phyloP scores from a whole-genome alignment of 2,113 vertebrate genomes.

The Sorex araneus region DNA sequence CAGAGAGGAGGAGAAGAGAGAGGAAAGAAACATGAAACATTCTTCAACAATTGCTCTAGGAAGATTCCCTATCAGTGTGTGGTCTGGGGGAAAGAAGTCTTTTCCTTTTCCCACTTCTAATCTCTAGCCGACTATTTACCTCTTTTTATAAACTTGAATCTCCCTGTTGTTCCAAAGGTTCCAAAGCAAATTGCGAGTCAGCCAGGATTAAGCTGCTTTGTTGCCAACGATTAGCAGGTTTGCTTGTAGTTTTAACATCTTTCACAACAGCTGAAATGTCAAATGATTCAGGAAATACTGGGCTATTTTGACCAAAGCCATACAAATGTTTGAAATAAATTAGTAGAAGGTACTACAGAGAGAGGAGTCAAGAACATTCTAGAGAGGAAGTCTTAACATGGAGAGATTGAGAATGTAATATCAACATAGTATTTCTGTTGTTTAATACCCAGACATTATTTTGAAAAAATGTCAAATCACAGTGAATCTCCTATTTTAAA shows the following conservation, averaged over 20 bases:
- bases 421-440: background rate
- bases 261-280: slow-evolving; percentile 93
- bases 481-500: background rate
- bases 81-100: slow-evolving; percentile 92
- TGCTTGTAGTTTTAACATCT: slow-evolving; percentile 94
- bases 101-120: slow-evolving; percentile 93
- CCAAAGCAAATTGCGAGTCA: slow-evolving; percentile 95
- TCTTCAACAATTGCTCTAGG: slow-evolving; percentile 93
- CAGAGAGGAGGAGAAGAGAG: background rate
- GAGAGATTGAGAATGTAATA: background rate
- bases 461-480: background rate
- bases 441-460: background rate
- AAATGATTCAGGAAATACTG: slow-evolving; percentile 85
- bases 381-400: background rate
- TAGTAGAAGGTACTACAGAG: background rate
- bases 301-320: slow-evolving; percentile 81
- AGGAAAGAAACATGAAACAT: slow-evolving; percentile 87
- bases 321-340: slow-evolving; percentile 59
- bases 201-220: slow-evolving; percentile 95
- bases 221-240: slow-evolving; percentile 91
- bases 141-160: slow-evolving; percentile 95
- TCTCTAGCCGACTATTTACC: slow-evolving; percentile 93
- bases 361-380: background rate
- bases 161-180: slow-evolving; percentile 92
- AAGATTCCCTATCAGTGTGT: slow-evolving; percentile 96